Base-by-base conservation (phyloP, 1,140 invertebrate genomes). In the Lasaia peninsularis region DNA sequence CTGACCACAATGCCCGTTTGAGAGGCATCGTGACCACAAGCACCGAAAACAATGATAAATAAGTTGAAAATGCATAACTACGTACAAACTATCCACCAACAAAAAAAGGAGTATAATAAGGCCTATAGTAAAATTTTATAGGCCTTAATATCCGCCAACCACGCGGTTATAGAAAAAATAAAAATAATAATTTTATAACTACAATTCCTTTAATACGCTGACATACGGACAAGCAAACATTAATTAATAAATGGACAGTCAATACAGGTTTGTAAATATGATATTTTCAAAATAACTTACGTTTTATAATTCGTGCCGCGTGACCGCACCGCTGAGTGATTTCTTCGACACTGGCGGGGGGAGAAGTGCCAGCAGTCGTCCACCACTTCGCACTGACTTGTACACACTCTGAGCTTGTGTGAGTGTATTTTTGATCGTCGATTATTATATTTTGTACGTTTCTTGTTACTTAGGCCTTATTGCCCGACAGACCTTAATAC, bases 1-100 rank as follows among this genome's bases (percentile, higher is more conserved):
- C 56, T 28, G 52, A 63, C 56, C 56, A 58, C 34, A 55, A 52
- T 44, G 59, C 60, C 32, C 60, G 53, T 33, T 62, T 62, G 31
- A 20, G 34, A 24, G 59, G 53, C 53, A 61, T 61, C 20, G 53
- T 61, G 48, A 40, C 9, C 9, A 32, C n/a, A n/a, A n/a, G n/a
- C n/a, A n/a, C n/a, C n/a, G n/a, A n/a, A n/a, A n/a, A n/a, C n/a
- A n/a, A n/a, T n/a, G n/a, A n/a, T n/a, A n/a, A n/a, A n/a, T n/a
- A n/a, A n/a, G n/a, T n/a, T n/a, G n/a, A n/a, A n/a, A n/a, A n/a
- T n/a, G n/a, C n/a, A n/a, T n/a, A n/a, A n/a, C n/a, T n/a, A n/a
- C n/a, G n/a, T n/a, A n/a, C n/a, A n/a, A n/a, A n/a, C n/a, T n/a
- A n/a, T n/a, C n/a, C n/a, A n/a, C n/a, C n/a, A n/a, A n/a, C n/a